Percentiles rank a stretch among this genome's conserved stretches.
Evolutionary conservation across 2,113 vertebrate species (phyloP).

Genomic region (Rhagologus leucostigma): DNA sequence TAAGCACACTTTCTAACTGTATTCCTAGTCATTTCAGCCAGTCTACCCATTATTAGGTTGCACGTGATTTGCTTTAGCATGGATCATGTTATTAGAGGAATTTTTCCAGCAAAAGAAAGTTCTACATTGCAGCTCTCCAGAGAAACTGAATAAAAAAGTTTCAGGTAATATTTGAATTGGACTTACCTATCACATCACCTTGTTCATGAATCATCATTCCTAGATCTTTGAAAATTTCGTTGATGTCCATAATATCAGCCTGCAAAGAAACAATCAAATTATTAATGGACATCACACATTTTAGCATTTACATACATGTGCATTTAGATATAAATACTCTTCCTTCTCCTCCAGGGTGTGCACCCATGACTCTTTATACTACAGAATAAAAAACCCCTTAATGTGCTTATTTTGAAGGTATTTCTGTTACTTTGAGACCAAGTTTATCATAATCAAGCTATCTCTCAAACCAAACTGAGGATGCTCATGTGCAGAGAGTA

Average conservation of each 20-base stretch:
- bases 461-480: not conserved
- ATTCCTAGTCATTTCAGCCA: not conserved
- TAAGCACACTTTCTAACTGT: not conserved
- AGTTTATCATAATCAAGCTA: not conserved
- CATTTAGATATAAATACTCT: not conserved
- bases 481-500: not conserved
- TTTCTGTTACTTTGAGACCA: not conserved
- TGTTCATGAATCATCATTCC: slow-evolving; percentile 98
- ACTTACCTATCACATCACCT: slow-evolving; percentile 94
- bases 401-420: not conserved
- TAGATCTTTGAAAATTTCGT: slow-evolving; percentile 98
- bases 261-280: slow-evolving; percentile 43
- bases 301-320: not conserved
- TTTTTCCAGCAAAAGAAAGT: not conserved
- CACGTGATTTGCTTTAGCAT: not conserved
- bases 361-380: not conserved
- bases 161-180: not conserved
- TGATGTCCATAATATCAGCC: slow-evolving; percentile 95
- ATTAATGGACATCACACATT: not conserved
- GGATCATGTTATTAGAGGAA: not conserved
- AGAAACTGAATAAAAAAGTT: not conserved
- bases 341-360: not conserved
- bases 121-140: not conserved
- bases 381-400: not conserved
- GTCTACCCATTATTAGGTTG: not conserved